Evolutionary conservation across 1,140 invertebrate species (phyloP), one percentile per base, ranked within the genome.

Genomic region (Drosophila pseudoobscura): DNA sequence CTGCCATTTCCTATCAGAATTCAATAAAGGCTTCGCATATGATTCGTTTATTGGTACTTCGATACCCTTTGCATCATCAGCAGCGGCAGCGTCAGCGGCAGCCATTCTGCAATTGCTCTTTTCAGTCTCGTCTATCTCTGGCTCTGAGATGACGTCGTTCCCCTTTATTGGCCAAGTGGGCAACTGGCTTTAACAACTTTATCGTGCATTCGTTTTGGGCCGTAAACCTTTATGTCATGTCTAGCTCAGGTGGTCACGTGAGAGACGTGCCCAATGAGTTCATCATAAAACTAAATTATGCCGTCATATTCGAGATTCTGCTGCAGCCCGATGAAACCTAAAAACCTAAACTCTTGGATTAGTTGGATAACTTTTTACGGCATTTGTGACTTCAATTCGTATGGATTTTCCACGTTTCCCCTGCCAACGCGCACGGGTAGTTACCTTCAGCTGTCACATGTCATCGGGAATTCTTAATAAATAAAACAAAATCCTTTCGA

Each of bases 21-120:
- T 69, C 58, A 71, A 56, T 75, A 51, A 35, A 53, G 31, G 61
- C 24, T 51, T 62, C 46, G 41, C 45, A 77, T 60, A 54, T 80
- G 73, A 75, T 77, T 75, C 54, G 64, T 66, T 75, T 78, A 75
- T 71, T 56, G 77, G 15, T 54, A 53, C 53, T 41, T 57, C 24
- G 44, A 44, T 58, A 46, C 49, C 62, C 49, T 74, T 54, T 57
- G 22, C n/a, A 39, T 52, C 41, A 46, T 43, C 55, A 45, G 24
- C 24, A 43, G 9, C 9, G 8, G 22, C 43, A 43, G 13, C 39
- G n/a, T 41, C 9, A 41, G 45, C 44, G 17, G n/a, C 29, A 46
- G 49, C 35, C 26, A 31, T 9, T 9, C 31, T 9, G 31, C 31
- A 31, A 31, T 39, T 11, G 35, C 35, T 39, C 11, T 13, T 39